Percentiles rank a stretch among this genome's conserved stretches.
phyloP scores from a whole-genome alignment of 2,797 vertebrate genomes.

The Syncerus caffer region DNA sequence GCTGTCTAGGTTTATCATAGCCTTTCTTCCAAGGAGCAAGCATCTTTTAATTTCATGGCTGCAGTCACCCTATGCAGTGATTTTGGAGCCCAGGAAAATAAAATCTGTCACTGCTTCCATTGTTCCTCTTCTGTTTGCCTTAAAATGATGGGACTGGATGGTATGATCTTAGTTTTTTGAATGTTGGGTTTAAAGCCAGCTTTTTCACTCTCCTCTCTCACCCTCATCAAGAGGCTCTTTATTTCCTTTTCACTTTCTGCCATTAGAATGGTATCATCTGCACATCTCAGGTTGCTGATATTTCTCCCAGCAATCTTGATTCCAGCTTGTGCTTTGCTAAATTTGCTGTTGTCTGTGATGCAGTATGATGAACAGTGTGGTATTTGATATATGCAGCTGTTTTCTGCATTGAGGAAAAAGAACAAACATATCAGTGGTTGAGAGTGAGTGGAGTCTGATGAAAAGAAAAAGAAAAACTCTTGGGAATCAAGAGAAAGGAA shows the following conservation, averaged over 20 bases:
- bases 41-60: neutral
- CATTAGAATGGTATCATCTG: neutral
- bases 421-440: neutral
- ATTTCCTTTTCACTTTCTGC: neutral
- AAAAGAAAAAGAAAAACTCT: neutral
- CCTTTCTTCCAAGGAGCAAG: neutral
- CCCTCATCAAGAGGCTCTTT: neutral
- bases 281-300: neutral
- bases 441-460: neutral
- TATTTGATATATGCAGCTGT: neutral
- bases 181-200: neutral
- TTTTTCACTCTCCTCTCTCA: neutral
- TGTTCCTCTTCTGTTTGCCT: neutral
- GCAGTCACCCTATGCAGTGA: neutral
- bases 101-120: neutral
- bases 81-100: neutral
- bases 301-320: neutral
- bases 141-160: neutral
- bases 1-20: neutral
- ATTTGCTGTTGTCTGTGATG: neutral
- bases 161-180: neutral
- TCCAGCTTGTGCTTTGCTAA: neutral
- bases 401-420: neutral
- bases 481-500: neutral
- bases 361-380: neutral